Base-by-base conservation (phyloP, 2,888 invertebrate species). In the Machimus atricapillus region DNA sequence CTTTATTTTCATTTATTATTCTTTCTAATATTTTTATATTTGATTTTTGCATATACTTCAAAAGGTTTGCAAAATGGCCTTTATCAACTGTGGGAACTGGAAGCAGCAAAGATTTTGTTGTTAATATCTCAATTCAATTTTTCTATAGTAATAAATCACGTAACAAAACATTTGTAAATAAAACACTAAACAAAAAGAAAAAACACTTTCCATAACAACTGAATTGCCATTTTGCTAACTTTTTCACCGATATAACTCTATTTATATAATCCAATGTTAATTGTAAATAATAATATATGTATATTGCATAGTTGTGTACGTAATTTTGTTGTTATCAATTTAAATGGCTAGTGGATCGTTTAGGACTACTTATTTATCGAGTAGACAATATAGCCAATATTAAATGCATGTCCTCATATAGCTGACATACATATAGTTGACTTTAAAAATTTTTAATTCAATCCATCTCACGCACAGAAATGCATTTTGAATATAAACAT, bases 251-350 rank as follows among this genome's bases (percentile, higher is more conserved):
- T 66, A 66, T 4, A 58, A 58, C 27, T 66, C 23, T 27, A 58
- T 8, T 58, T 34, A 76, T 76, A 37, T 37, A 34, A 76, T 31
- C 76, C 58, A 40, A 78, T 19, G 9, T 81, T 81, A 81, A 81
- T 52, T 81, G 81, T 81, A 81, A 31, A 81, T 81, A 81, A 27
- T 27, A 56, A 52, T 81, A 27, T 34, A 46, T 56, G 12, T 31
- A 81, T 23, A 81, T 81, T 56, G 23, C 56, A 81, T 81, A 56
- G 52, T 81, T 52, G 46, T 81, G 52, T 56, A 31, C 52, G 81
- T 81, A 81, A 81, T 34, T 52, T 81, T 81, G 56, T 81, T 52
- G 81, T 81, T 81, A 52, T 8, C n/a, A 81, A 81, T 43, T 81
- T 19, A 31, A 78, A 23, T 81, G 81, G 23, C 81, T 81, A 81